A percentile compares a stretch with the other conserved stretches of the same genome.
Conservation (phyloP, 2,888 invertebrate species). For the Callimorpha dominula region DNA sequence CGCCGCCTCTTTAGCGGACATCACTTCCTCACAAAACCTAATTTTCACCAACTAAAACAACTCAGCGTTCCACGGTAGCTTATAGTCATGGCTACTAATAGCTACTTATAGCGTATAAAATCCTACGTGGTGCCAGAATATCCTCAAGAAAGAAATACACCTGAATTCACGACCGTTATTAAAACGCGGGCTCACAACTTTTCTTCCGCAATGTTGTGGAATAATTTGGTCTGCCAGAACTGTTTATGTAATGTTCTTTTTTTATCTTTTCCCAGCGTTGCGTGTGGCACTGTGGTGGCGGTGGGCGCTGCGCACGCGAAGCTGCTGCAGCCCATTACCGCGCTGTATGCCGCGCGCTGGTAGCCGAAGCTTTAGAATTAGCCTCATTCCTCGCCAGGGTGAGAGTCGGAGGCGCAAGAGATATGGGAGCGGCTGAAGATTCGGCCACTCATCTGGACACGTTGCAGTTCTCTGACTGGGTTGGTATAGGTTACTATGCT, state of each 20-base stretch:
- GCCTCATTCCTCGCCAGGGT: conserved; percentile 96
- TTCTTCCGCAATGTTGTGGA: background rate
- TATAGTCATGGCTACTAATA: no score
- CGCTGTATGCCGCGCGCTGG: conserved; percentile 96
- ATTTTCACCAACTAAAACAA: background rate
- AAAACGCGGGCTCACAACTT: background rate
- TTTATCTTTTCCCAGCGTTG: conserved; percentile 68
- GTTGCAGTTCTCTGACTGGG: conserved; percentile 96
- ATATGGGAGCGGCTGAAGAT: conserved; percentile 88
- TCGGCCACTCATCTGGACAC: conserved; percentile 92
- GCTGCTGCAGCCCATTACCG: conserved; percentile 94
- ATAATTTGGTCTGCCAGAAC: background rate
- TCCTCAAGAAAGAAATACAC: background rate
- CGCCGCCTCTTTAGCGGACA: no score
- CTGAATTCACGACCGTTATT: background rate
- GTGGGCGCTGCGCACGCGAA: conserved; percentile 80
- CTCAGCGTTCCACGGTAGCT: background rate
- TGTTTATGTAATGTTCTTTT: background rate
- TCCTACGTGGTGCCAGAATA: background rate
- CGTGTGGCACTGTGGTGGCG: conserved; percentile 81
- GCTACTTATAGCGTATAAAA: no score
- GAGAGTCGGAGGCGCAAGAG: conserved; percentile 88
- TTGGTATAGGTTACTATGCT: conserved; percentile 73
- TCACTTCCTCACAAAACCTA: no score
- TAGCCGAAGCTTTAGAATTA: conserved; percentile 96